phyloP scores from a whole-genome alignment of 2,888 invertebrate species.

The Eupeodes latifasciatus region DNA sequence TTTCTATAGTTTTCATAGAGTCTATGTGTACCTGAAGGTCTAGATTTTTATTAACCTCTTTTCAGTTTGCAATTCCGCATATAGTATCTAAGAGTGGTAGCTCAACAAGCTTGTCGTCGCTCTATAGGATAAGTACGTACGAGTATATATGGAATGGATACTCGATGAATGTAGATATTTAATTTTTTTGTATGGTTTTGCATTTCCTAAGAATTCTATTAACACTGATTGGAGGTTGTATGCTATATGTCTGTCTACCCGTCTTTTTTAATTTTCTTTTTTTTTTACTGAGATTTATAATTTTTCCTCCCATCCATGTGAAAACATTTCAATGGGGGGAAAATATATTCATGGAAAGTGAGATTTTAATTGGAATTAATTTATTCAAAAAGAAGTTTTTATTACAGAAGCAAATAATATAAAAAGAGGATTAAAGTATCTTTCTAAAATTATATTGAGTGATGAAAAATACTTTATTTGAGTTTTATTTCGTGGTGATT shows the following conservation, averaged over 20 bases:
- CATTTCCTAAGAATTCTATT: constrained; percentile 57
- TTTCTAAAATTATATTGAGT: not conserved
- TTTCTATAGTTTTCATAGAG: constrained; percentile 23
- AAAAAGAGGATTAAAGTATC: constrained; percentile 8
- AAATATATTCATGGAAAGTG: constrained; percentile 50
- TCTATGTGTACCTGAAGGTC: constrained; percentile 79
- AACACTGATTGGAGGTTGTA: constrained; percentile 48
- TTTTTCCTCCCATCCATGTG: constrained; percentile 13
- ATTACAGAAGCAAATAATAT: constrained; percentile 9
- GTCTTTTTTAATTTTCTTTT: not conserved
- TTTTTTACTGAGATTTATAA: not conserved
- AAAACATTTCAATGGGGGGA: not conserved
- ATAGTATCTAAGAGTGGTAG: not conserved
- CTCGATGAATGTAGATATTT: constrained; percentile 20
- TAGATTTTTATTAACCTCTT: constrained; percentile 82
- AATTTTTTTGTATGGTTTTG: constrained; percentile 9
- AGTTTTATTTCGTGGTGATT: not conserved
- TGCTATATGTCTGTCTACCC: not conserved
- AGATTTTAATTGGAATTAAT: constrained; percentile 59
- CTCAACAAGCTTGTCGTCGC: not conserved
- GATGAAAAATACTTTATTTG: not conserved
- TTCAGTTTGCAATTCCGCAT: constrained; percentile 69
- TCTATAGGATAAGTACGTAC: no score
- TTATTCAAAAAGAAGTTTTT: constrained; percentile 47
- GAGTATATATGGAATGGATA: no score